Evolutionary conservation across 2,888 invertebrate genomes (phyloP).

Genomic region (Aphidoletes aphidimyza): DNA sequence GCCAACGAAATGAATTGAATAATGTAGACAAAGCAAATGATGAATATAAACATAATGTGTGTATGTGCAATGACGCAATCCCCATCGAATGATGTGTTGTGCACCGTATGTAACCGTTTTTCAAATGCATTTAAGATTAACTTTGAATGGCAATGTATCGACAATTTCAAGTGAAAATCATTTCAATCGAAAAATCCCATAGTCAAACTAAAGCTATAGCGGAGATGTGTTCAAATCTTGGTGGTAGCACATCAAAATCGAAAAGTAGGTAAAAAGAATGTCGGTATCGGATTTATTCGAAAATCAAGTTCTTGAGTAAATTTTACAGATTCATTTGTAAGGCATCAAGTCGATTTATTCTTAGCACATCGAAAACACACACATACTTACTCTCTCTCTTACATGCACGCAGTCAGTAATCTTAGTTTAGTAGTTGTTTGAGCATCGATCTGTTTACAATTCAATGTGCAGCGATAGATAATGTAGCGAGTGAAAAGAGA

Average conservation of each 20-base stretch:
- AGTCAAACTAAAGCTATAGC: no score
- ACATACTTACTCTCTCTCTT: no score
- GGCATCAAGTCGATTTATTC: background rate
- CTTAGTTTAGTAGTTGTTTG: no score
- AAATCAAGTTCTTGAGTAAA: conserved; percentile 11
- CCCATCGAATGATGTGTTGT: background rate
- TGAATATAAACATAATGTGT: background rate
- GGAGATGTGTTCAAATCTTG: no score
- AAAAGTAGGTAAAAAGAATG: conserved; percentile 7
- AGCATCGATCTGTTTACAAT: conserved; percentile 6
- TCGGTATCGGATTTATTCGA: background rate
- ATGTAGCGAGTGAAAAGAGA: background rate
- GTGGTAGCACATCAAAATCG: background rate
- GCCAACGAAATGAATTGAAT: background rate
- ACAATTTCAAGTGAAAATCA: background rate
- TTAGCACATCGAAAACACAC: conserved; percentile 9
- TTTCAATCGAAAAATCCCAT: background rate
- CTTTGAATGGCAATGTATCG: background rate
- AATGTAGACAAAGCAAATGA: background rate
- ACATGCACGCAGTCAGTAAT: no score
- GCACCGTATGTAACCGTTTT: background rate
- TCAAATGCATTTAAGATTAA: conserved; percentile 11
- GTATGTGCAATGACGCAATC: background rate
- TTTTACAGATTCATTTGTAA: background rate
- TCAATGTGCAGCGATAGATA: background rate